Evolutionary conservation across 2,113 vertebrate species (phyloP).

Genomic region (Lycaon pictus): DNA sequence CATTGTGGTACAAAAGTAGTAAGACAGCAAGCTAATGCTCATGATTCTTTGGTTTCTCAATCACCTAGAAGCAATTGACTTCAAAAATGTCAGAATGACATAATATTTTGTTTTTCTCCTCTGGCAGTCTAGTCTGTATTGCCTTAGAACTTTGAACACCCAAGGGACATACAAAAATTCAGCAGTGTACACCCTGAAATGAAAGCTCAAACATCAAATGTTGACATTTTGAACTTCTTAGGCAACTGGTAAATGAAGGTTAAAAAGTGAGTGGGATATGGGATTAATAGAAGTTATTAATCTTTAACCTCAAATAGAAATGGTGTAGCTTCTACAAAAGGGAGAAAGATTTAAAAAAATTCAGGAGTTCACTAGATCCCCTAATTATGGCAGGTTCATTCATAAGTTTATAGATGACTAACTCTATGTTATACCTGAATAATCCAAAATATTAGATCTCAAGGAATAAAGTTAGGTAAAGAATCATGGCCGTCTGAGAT

Average conservation of each 20-base stretch:
- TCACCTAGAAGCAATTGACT: neutral
- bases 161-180: neutral
- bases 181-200: neutral
- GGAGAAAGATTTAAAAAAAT: neutral
- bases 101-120: neutral
- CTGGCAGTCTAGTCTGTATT: neutral
- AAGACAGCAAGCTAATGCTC: neutral
- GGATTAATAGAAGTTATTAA: neutral
- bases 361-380: neutral
- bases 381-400: neutral
- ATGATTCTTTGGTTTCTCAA: neutral
- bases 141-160: neutral
- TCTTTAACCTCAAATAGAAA: neutral
- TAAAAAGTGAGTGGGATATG: neutral
- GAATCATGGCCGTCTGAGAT: neutral
- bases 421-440: neutral
- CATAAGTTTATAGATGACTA: neutral
- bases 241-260: neutral
- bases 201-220: neutral
- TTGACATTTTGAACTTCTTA: neutral
- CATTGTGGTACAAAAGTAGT: neutral
- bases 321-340: neutral
- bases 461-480: neutral
- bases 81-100: neutral
- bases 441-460: neutral